A percentile compares a stretch with the other conserved stretches of the same genome.
These are phyloP conservation scores for Cochlearius cochlearius DNA, from an alignment of 2,113 vertebrate species.

Conservation along the genomic window DNA sequence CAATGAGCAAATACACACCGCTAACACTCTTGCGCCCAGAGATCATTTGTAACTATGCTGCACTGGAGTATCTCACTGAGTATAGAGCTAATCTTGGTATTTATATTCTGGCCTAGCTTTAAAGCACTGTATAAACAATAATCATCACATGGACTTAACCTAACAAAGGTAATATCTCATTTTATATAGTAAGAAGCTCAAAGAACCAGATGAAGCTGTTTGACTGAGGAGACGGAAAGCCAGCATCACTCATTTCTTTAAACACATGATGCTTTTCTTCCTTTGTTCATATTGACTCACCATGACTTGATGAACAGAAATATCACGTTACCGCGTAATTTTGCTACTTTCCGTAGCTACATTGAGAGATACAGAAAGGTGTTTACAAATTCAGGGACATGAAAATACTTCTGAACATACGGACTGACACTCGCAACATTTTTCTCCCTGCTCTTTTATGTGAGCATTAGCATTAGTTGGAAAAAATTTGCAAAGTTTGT, in stretches of 20 bases:
- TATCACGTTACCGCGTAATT: neutral
- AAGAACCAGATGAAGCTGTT: conserved; percentile 59
- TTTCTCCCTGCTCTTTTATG: neutral
- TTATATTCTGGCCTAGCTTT: neutral
- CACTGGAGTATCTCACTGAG: neutral
- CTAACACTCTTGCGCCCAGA: neutral
- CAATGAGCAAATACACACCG: neutral
- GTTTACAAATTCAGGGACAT: neutral
- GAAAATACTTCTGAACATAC: neutral
- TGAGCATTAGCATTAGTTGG: neutral
- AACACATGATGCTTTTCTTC: conserved; percentile 44
- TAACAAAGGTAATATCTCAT: conserved; percentile 36
- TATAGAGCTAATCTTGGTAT: neutral
- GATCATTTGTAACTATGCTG: neutral
- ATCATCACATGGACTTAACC: neutral
- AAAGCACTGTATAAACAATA: conserved; percentile 43
- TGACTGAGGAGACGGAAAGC: conserved; percentile 30
- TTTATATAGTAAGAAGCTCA: conserved; percentile 30
- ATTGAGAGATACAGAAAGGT: neutral
- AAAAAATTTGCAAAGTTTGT: neutral
- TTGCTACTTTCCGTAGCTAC: conserved; percentile 9
- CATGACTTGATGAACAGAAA: conserved; percentile 28
- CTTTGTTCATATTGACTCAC: conserved; percentile 52
- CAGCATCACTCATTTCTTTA: conserved; percentile 57
- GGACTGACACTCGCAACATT: neutral